Percentiles rank a stretch among this genome's conserved stretches.
Evolutionary conservation across 2,888 invertebrate species (phyloP).

Genomic region (Brachyopa scutellaris): DNA sequence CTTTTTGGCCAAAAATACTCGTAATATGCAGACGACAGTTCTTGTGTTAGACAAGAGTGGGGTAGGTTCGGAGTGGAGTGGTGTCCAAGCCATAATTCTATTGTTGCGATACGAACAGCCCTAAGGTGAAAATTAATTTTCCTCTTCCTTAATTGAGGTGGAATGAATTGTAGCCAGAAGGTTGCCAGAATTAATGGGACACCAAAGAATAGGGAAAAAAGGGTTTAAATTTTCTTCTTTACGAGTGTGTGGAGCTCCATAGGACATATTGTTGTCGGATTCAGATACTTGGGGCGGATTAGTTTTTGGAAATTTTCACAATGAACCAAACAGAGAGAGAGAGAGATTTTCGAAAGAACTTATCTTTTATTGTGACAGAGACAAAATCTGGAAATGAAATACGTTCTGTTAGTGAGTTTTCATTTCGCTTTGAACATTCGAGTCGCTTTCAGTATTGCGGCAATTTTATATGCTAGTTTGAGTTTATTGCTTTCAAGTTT

Average conservation of each 20-base stretch:
- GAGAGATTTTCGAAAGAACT: not conserved
- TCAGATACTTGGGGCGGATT: not conserved
- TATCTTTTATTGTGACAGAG: constrained; percentile 15
- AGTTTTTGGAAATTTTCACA: constrained; percentile 5
- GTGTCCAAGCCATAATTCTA: constrained; percentile 41
- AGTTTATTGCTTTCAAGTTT: too few relatives aligned
- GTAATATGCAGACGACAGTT: constrained; percentile 43
- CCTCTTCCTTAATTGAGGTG: constrained; percentile 61
- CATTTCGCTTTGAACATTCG: too few relatives aligned
- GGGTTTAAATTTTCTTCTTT: constrained; percentile 3
- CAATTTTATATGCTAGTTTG: not conserved
- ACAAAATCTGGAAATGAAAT: not conserved
- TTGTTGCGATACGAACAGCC: constrained; percentile 38
- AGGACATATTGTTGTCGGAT: not conserved
- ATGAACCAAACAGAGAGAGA: too few relatives aligned
- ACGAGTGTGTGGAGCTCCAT: not conserved
- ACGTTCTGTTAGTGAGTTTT: constrained; percentile 1
- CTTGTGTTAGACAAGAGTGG: not conserved
- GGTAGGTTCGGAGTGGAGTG: not conserved
- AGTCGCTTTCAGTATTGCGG: not conserved
- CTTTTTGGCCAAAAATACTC: constrained; percentile 22
- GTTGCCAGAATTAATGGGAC: constrained; percentile 37
- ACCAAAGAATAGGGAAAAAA: constrained; percentile 14
- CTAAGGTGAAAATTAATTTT: constrained; percentile 58
- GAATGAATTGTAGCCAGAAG: constrained; percentile 58